Evolutionary conservation across 2,888 invertebrate genomes (phyloP).

Genomic region (Melieria crassipennis): DNA sequence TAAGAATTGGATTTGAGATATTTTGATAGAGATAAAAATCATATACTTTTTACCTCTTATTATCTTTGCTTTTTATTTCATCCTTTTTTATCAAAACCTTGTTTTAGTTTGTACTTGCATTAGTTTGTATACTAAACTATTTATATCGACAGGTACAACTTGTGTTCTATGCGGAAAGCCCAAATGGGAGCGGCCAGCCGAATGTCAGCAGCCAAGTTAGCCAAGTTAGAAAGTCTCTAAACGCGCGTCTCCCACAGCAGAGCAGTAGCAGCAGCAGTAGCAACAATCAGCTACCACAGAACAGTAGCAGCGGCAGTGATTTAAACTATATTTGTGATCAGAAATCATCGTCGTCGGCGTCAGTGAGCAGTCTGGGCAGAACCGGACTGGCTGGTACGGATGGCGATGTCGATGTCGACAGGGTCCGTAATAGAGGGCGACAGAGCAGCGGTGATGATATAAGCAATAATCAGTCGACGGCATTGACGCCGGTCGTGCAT

Average conservation of each 20-base stretch:
- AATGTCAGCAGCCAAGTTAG: slow-evolving; percentile 41
- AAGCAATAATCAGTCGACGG: slow-evolving; percentile 1
- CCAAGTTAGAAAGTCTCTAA: slow-evolving; percentile 39
- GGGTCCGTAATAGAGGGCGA: background rate
- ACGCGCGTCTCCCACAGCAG: slow-evolving; percentile 36
- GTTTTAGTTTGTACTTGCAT: too few relatives aligned
- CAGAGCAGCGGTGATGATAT: slow-evolving; percentile 15
- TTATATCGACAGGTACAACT: slow-evolving; percentile 50
- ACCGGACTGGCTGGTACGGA: slow-evolving; percentile 6
- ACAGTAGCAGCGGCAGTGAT: slow-evolving; percentile 45
- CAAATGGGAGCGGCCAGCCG: slow-evolving; percentile 22
- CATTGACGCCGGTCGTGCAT: too few relatives aligned
- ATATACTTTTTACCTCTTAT: background rate
- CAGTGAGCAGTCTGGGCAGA: slow-evolving; percentile 39
- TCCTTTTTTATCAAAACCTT: slow-evolving; percentile 26
- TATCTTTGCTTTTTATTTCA: slow-evolving; percentile 14
- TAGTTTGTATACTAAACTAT: too few relatives aligned
- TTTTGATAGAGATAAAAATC: background rate
- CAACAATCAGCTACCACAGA: slow-evolving; percentile 44
- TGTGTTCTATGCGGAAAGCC: slow-evolving; percentile 44
- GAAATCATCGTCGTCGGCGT: slow-evolving; percentile 44
- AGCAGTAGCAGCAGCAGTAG: slow-evolving; percentile 37
- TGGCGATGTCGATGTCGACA: background rate
- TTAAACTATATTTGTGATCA: slow-evolving; percentile 45
- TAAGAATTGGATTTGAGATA: too few relatives aligned